These are phyloP conservation scores for Hemicentrotus pulcherrimus DNA, from an alignment of 35 echinoderm and acorn worm species.

Conservation along the genomic window DNA sequence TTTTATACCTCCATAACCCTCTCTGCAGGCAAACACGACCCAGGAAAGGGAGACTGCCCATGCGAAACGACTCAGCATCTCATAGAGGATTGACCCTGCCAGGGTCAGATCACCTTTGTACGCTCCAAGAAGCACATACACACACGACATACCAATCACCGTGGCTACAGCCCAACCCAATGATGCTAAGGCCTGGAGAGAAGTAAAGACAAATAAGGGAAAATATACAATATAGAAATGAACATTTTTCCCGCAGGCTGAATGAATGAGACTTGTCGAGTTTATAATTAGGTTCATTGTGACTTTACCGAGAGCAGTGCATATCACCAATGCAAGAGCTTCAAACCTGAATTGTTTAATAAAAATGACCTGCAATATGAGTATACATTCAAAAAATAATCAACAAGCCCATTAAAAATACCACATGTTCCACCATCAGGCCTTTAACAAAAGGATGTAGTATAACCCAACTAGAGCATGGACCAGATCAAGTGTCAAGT, in stretches of 20 bases:
- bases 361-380: too few relatives aligned
- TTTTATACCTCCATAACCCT: slow-evolving; percentile 73
- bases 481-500: too few relatives aligned
- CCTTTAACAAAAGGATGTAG: too few relatives aligned
- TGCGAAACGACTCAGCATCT: slow-evolving; percentile 70
- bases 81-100: slow-evolving; percentile 61
- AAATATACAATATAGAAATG: too few relatives aligned
- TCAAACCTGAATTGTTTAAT: too few relatives aligned
- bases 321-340: too few relatives aligned
- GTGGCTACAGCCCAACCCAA: slow-evolving; percentile 45
- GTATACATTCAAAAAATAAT: too few relatives aligned
- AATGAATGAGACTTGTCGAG: neutral
- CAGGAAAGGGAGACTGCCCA: slow-evolving; percentile 79
- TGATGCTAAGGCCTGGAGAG: neutral
- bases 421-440: too few relatives aligned
- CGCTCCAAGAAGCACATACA: slow-evolving; percentile 11
- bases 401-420: too few relatives aligned
- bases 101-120: slow-evolving; percentile 7
- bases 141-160: slow-evolving; percentile 25
- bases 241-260: neutral
- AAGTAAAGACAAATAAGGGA: neutral
- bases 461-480: too few relatives aligned
- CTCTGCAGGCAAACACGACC: slow-evolving; percentile 85
- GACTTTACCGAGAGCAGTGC: too few relatives aligned
- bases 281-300: neutral